Evolutionary conservation across 2,113 vertebrate genomes (phyloP).

Genomic region (Anthoscopus minutus): DNA sequence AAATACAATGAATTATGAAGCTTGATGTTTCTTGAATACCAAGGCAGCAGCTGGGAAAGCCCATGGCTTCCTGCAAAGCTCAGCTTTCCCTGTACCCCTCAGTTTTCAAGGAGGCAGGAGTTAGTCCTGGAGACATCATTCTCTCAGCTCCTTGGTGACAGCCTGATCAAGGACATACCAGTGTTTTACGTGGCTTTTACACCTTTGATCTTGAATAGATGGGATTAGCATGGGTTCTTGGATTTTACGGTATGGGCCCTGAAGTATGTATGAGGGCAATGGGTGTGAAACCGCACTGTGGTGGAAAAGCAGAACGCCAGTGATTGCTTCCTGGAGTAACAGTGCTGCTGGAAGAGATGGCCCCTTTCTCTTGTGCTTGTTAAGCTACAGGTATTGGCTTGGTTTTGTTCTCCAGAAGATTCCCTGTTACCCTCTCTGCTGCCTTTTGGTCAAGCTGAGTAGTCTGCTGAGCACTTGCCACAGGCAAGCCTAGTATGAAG

Average conservation of each 20-base stretch:
- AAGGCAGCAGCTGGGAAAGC: not conserved
- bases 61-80: not conserved
- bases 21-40: not conserved
- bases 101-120: not conserved
- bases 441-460: not conserved
- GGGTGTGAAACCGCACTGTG: fast-evolving
- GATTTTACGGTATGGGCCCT: not conserved
- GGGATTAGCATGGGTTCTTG: not conserved
- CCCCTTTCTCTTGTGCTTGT: not conserved
- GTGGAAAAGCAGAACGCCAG: not conserved
- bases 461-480: not conserved
- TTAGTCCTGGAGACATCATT: not conserved
- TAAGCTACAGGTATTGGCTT: not conserved
- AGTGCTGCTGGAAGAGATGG: not conserved
- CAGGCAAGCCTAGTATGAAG: not conserved
- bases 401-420: not conserved
- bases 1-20: not conserved
- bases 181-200: not conserved
- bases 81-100: not conserved
- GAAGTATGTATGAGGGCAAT: fast-evolving
- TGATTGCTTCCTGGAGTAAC: not conserved
- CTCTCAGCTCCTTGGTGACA: not conserved
- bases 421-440: not conserved
- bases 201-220: not conserved
- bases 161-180: not conserved